These are phyloP conservation scores for Microplitis demolitor DNA, from an alignment of 1,140 invertebrate species.

Conservation along the genomic window DNA sequence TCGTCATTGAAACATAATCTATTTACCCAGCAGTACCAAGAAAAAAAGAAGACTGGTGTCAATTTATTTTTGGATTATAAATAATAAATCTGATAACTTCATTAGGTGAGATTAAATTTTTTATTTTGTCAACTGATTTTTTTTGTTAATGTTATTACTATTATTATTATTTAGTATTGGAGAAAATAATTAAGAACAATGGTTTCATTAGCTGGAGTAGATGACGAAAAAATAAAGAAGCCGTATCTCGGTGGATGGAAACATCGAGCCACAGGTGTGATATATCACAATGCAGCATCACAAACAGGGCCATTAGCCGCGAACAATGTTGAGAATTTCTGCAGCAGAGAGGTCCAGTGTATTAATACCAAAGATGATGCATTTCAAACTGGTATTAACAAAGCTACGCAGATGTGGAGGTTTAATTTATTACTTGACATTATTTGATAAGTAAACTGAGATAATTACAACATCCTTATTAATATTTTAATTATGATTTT, in stretches of 20 bases:
- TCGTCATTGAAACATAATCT: no score
- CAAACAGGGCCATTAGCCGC: conserved; percentile 66
- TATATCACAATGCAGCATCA: conserved; percentile 69
- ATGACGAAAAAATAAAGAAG: conserved; percentile 64
- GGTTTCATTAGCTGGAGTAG: conserved; percentile 63
- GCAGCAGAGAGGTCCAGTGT: conserved; percentile 66
- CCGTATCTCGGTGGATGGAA: conserved; percentile 70
- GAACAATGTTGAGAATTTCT: conserved; percentile 56
- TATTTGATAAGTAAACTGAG: no score
- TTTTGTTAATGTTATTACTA: neutral
- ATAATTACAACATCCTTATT: no score
- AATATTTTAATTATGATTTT: no score
- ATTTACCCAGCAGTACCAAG: no score
- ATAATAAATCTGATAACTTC: neutral
- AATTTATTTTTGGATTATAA: conserved; percentile 7
- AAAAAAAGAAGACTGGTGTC: conserved; percentile 14
- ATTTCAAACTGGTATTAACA: conserved; percentile 43
- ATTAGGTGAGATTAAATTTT: neutral
- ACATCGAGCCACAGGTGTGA: conserved; percentile 62
- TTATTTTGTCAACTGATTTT: neutral
- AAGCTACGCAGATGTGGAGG: conserved; percentile 55
- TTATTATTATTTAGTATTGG: neutral
- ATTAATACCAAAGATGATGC: conserved; percentile 58
- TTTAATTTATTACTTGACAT: conserved; percentile 23
- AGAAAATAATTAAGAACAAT: conserved; percentile 7